Evolutionary conservation across 2,888 invertebrate species (phyloP).

Genomic region (Euplagia quadripunctaria): DNA sequence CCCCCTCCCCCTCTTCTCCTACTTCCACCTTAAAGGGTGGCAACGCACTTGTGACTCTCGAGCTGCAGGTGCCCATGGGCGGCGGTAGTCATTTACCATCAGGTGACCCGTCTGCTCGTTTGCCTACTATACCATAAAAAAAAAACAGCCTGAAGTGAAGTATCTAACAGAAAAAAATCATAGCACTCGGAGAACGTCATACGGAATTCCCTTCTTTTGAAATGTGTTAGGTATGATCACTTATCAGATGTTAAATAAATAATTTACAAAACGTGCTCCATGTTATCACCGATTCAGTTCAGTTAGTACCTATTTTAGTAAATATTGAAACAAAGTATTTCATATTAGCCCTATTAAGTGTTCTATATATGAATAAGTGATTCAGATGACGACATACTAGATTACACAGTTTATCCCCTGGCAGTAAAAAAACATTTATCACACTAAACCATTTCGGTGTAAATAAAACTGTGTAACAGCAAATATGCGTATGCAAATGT

Average conservation of each 20-base stretch:
- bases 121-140: too few species aligned
- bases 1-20: too few species aligned
- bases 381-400: conserved; percentile 25
- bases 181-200: neutral
- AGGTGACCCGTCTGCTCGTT: too few species aligned
- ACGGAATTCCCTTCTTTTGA: neutral
- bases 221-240: neutral
- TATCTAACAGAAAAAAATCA: too few species aligned
- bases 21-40: too few species aligned
- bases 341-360: neutral
- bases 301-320: neutral
- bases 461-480: conserved; percentile 40
- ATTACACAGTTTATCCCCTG: neutral
- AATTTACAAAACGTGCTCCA: too few species aligned
- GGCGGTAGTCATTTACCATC: too few species aligned
- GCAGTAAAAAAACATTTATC: conserved; percentile 8
- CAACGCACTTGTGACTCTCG: too few species aligned
- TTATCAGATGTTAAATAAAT: too few species aligned
- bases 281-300: neutral
- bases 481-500: conserved; percentile 48
- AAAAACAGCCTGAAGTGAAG: too few species aligned
- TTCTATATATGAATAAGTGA: conserved; percentile 2
- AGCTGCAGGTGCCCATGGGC: too few species aligned
- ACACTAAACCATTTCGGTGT: conserved; percentile 27
- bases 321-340: neutral